A percentile compares a stretch with the other conserved stretches of the same genome.
Evolutionary conservation across 2,797 vertebrate genomes (phyloP).

Genomic region (Smutsia temminckii): DNA sequence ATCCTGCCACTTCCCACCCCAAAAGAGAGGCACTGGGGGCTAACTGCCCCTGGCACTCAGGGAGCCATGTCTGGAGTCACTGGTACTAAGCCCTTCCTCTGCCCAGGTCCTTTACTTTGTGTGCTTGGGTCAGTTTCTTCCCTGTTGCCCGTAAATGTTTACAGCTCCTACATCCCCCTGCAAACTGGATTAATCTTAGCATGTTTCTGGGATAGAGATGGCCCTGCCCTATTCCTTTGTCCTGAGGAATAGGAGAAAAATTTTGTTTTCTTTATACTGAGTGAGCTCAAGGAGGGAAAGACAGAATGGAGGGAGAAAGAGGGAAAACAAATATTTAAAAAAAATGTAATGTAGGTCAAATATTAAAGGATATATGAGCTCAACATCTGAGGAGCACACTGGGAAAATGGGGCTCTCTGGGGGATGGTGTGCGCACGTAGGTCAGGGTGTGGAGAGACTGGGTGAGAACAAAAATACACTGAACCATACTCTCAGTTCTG

Average conservation of each 20-base stretch:
- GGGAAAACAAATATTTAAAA: background rate
- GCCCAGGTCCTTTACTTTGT: constrained; percentile 75
- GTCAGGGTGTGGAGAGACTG: background rate
- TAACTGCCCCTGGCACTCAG: constrained; percentile 81
- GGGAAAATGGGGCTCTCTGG: background rate
- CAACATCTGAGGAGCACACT: background rate
- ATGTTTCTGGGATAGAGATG: constrained; percentile 74
- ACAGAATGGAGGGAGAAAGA: background rate
- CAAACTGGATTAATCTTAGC: constrained; percentile 81
- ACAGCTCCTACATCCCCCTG: constrained; percentile 73
- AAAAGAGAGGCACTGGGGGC: background rate
- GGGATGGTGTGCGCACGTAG: background rate
- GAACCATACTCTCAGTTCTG: background rate
- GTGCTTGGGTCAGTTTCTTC: constrained; percentile 69
- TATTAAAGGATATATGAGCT: background rate
- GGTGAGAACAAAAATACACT: background rate
- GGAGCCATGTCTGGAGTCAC: constrained; percentile 72
- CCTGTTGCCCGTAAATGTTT: constrained; percentile 78
- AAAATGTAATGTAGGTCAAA: background rate
- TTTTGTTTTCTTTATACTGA: constrained; percentile 7
- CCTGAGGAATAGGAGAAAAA: constrained; percentile 69
- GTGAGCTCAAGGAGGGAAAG: background rate
- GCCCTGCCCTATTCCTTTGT: constrained; percentile 59
- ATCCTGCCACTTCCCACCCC: background rate
- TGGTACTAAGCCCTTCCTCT: constrained; percentile 62